Conservation (phyloP, 2,113 vertebrate species). For the Eptesicus fuscus region DNA sequence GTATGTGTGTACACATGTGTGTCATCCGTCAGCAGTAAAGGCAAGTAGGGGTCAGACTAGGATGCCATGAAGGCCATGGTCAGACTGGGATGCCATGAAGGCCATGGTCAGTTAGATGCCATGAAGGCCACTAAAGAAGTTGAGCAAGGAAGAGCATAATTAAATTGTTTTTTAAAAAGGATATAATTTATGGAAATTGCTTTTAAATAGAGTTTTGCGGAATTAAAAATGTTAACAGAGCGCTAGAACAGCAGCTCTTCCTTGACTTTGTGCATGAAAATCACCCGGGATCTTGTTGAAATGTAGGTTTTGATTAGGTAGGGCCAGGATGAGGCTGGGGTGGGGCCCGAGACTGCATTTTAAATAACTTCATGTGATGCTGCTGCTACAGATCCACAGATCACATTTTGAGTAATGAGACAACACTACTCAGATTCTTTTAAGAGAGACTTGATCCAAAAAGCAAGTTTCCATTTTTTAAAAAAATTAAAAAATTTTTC, state of each 20-base stretch:
- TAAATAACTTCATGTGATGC: not conserved
- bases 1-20: not conserved
- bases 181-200: not conserved
- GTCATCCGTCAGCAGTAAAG: not conserved
- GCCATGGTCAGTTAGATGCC: not conserved
- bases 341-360: not conserved
- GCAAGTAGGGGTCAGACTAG: not conserved
- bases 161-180: not conserved
- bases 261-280: not conserved
- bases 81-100: not conserved
- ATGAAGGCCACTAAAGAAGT: not conserved
- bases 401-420: not conserved
- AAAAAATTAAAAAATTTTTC: too few relatives aligned
- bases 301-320: not conserved
- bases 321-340: not conserved
- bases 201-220: slow-evolving; percentile 38
- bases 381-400: not conserved
- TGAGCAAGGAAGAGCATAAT: not conserved
- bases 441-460: not conserved
- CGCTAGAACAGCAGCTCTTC: not conserved
- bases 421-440: not conserved
- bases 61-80: not conserved
- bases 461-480: not conserved
- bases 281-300: not conserved
- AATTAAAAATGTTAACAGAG: not conserved